Conservation (phyloP, 2,888 invertebrate species). For the Ormyrus thymus region DNA sequence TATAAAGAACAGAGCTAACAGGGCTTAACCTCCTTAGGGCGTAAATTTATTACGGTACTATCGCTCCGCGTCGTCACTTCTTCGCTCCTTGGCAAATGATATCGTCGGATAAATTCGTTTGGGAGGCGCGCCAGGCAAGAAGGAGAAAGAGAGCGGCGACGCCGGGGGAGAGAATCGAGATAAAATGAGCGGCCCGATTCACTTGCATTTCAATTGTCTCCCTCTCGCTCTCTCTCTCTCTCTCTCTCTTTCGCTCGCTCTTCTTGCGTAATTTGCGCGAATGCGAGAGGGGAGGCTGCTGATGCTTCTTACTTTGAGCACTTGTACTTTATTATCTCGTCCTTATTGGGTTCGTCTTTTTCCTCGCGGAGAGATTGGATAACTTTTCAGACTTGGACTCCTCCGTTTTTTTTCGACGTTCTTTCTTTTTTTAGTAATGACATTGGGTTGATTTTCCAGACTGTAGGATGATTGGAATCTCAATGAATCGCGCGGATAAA, state of each 20-base stretch:
- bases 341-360: conserved; percentile 33
- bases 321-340: conserved; percentile 45
- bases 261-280: conserved; percentile 39
- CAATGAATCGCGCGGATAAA: too few species aligned
- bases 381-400: conserved; percentile 29
- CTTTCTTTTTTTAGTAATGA: too few species aligned
- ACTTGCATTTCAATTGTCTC: conserved; percentile 68
- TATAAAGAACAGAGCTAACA: conserved; percentile 74
- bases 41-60: conserved; percentile 72
- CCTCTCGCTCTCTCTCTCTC: too few species aligned
- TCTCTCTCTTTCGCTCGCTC: too few species aligned
- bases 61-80: conserved; percentile 53
- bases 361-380: conserved; percentile 37
- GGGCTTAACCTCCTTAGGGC: conserved; percentile 73
- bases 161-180: conserved; percentile 63
- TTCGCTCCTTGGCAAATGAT: conserved; percentile 66
- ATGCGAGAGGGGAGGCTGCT: neutral
- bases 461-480: too few species aligned
- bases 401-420: neutral
- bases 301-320: conserved; percentile 43
- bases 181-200: conserved; percentile 65
- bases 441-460: too few species aligned
- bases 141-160: conserved; percentile 57
- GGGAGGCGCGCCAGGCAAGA: conserved; percentile 64
- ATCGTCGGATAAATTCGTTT: conserved; percentile 72